Evolutionary conservation across 2,113 vertebrate species (phyloP), one percentile per base, ranked within the genome.

Genomic region (Xerus inauris): DNA sequence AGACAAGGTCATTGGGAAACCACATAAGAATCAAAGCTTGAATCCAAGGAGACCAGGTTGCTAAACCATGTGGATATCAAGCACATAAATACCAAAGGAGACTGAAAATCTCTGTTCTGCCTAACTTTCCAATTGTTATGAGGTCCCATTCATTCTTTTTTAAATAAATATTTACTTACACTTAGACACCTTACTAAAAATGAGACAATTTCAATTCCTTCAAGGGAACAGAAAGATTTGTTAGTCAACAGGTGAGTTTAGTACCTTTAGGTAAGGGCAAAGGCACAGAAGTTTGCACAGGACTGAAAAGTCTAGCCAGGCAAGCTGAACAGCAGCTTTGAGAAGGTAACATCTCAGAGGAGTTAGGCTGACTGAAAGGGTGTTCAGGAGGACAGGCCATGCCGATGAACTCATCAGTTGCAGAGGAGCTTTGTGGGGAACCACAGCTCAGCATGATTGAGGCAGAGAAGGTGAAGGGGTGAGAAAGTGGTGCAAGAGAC

Each of bases 91-190:
- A 57, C 14, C 59, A n/a, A 45, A 59, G 10, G 3, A 91, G n/a
- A 12, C 40, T 85, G 59, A 81, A 90, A 73, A 71, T 72, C 24
- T 67, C 77, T 45, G 8, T 20, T 69, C 67, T 89, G 9, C 54
- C 32, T 62, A 13, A 14, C 65, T 81, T 89, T 54, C 64, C 42
- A 59, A 4, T 40, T 47, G 7, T 32, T 62, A 62, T 0, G 90
- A 17, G 32, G 10, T 51, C 40, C 35, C n/a, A 28, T 35, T 57
- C 40, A 69, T 51, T 62, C n/a, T 54, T 65, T 40, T 94, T 88
- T 80, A n/a, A 86, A 72, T 32, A 84, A 91, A 38, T 38, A 49
- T 17, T 57, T 91, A 54, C 16, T 88, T 82, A 47, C 47, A 49
- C 77, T 28, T 83, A 90, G 32, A 22, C 20, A 75, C 26, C 81